Evolutionary conservation across 2,888 invertebrate genomes (phyloP), one percentile per base, ranked within the genome.

Genomic region (Atrina japonica): DNA sequence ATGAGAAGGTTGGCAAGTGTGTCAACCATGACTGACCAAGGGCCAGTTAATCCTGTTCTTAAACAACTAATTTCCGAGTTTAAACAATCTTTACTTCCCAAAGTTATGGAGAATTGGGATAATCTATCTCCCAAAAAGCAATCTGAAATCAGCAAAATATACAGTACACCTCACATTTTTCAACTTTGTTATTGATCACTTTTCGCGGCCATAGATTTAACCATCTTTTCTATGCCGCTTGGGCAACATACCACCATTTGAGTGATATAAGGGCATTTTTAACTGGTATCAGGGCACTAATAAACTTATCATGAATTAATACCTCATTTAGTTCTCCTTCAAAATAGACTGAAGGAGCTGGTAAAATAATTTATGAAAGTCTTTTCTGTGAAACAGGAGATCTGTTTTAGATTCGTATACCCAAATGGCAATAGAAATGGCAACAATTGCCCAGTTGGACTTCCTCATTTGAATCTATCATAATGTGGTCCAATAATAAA

Each of bases 401-500:
- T 25, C 58, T 9, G 11, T 56, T 14, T 25, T 69, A 16, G 69
- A 73, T 29, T 60, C 50, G 14, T 69, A 65, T 27, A 73, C 68
- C 3, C 66, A 66, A 18, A 66, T 63, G 69, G 66, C 66, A 2
- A 35, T 70, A 29, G 67, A 70, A 23, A 21, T 70, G 7, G 21
- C n/a, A 14, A 52, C 35, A 49, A 45, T 66, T 59, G 66, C 52
- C 29, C 47, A 43, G 29, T 35, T 70, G 23, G 67, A 70, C 41
- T 35, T 65, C 3, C 43, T 75, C 53, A 0, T 55, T 58, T 52
- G 71, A 75, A 55, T 25, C 66, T 16, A 50, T 75, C 9, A 69
- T 69, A 18, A 66, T 72, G 66, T 72, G 69, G 72, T 53, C 59
- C 23, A 66, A 75, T 41, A 72, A 75, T 50, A 41, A 67, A 64